These are phyloP conservation scores for Bos javanicus DNA, from an alignment of 2,113 vertebrate genomes.

Conservation along the genomic window DNA sequence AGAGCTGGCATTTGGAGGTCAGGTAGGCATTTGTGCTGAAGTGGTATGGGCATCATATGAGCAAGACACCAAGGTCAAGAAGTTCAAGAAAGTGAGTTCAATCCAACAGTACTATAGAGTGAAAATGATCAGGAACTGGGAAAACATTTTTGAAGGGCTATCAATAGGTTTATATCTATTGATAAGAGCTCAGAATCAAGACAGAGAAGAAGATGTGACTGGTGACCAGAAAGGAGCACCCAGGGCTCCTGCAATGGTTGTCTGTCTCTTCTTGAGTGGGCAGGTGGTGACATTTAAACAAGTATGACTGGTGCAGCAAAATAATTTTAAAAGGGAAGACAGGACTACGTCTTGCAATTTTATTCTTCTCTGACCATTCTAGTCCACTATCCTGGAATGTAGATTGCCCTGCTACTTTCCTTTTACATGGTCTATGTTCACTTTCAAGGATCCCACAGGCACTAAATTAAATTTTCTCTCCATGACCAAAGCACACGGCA, in stretches of 20 bases:
- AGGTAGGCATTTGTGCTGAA: not conserved
- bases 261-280: not conserved
- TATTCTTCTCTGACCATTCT: not conserved
- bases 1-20: not conserved
- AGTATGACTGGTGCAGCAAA: not conserved
- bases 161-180: not conserved
- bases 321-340: not conserved
- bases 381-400: not conserved
- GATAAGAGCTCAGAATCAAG: not conserved
- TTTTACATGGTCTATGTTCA: not conserved
- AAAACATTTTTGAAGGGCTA: not conserved
- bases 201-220: not conserved
- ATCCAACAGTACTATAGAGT: not conserved
- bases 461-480: not conserved
- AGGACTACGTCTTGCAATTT: accelerated
- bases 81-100: not conserved
- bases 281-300: not conserved
- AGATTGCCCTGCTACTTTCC: accelerated
- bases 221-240: accelerated
- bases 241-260: accelerated
- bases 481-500: not conserved
- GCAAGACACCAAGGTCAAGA: not conserved
- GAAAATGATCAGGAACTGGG: not conserved
- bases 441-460: not conserved
- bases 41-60: not conserved